Conservation (phyloP, 2,888 invertebrate genomes). For the Cataglyphis altisquamis region DNA sequence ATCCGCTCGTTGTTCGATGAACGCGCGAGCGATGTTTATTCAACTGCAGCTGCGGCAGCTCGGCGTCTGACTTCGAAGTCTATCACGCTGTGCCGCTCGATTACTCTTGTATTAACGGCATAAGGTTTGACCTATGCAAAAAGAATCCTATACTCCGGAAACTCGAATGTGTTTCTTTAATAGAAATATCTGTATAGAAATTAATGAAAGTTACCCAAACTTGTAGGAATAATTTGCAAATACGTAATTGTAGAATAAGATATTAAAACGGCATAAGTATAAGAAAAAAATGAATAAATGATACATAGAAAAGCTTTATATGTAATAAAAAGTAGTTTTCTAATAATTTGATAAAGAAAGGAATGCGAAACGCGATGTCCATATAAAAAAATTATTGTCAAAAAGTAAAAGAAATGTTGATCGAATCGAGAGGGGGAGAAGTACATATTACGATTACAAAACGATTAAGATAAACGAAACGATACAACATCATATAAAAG, state of each 20-base stretch:
- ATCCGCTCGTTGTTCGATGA: constrained; percentile 64
- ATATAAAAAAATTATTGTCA: not conserved
- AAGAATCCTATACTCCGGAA: not conserved
- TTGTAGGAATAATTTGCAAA: constrained; percentile 2
- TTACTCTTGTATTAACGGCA: not conserved
- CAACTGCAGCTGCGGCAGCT: constrained; percentile 74
- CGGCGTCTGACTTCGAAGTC: constrained; percentile 64
- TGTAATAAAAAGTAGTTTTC: not conserved
- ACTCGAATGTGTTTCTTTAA: not conserved
- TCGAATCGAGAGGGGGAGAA: no score
- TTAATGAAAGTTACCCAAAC: not conserved
- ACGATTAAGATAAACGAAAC: not conserved
- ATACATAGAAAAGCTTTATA: not conserved
- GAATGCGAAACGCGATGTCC: not conserved
- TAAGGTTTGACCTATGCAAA: not conserved
- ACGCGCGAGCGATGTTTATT: constrained; percentile 74
- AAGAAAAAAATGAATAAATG: not conserved
- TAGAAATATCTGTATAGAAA: not conserved
- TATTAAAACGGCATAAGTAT: not conserved
- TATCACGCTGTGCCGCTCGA: constrained; percentile 14
- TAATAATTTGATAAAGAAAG: constrained; percentile 3
- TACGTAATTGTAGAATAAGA: no score
- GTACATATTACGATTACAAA: not conserved
- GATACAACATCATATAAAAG: not conserved
- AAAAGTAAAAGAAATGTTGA: not conserved